Percentiles rank a stretch among this genome's conserved stretches.
phyloP scores from a whole-genome alignment of 2,888 invertebrate genomes.

The Pardosa pseudoannulata region DNA sequence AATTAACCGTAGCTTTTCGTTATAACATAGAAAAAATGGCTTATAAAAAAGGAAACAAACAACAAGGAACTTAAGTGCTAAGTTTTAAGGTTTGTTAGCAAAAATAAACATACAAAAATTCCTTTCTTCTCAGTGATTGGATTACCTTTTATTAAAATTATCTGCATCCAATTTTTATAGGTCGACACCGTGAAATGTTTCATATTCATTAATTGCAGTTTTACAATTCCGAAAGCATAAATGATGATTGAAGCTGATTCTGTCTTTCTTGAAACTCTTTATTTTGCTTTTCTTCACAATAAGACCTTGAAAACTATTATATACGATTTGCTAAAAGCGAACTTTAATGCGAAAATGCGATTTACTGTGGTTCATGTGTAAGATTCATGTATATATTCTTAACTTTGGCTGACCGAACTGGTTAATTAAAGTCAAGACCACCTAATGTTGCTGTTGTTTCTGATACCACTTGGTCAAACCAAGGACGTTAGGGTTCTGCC shows the following conservation, averaged over 20 bases:
- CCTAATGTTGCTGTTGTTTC: too few relatives aligned
- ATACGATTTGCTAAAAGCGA: neutral
- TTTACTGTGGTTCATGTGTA: neutral
- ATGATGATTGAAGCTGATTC: neutral
- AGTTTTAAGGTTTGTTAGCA: too few relatives aligned
- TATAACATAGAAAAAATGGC: too few relatives aligned
- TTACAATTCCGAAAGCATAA: neutral
- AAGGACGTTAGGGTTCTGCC: too few relatives aligned
- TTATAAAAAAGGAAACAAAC: too few relatives aligned
- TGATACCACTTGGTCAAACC: too few relatives aligned
- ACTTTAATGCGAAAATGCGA: neutral
- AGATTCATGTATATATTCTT: constrained; percentile 8
- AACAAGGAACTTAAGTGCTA: too few relatives aligned
- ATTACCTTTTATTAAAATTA: too few relatives aligned
- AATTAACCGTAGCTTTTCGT: too few relatives aligned
- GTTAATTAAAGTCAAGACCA: neutral
- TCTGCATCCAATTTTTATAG: too few relatives aligned
- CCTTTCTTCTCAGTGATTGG: too few relatives aligned
- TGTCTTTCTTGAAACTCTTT: neutral
- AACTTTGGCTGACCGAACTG: neutral
- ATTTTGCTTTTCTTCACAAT: neutral
- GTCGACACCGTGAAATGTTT: neutral
- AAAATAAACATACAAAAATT: too few relatives aligned
- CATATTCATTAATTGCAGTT: neutral
- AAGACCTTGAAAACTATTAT: neutral